Conservation (phyloP, 2,888 invertebrate genomes). For the Diplazon laetatorius region DNA sequence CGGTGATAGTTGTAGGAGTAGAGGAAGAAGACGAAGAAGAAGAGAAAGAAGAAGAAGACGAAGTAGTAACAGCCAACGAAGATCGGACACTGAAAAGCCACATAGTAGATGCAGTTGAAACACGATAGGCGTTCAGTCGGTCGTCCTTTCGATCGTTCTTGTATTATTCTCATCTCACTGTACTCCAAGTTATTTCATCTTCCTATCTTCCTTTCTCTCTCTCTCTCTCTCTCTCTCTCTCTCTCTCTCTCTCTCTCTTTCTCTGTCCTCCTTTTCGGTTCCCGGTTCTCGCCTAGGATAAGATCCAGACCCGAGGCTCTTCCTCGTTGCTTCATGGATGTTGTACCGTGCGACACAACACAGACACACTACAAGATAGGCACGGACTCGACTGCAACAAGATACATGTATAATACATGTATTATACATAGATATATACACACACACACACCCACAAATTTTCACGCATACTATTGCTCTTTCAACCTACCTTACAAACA, state of each 20-base stretch:
- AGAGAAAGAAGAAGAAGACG: not conserved
- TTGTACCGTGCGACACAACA: not conserved
- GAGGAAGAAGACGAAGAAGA: too few species aligned
- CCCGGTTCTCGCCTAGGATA: conserved; percentile 36
- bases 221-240: not conserved
- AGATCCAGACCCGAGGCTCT: conserved; percentile 4
- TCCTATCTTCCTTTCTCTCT: not conserved
- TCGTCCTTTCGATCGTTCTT: conserved; percentile 42
- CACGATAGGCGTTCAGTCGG: conserved; percentile 25
- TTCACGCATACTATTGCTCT: conserved; percentile 37
- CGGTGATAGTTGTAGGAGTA: not conserved
- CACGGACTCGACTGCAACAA: conserved; percentile 1
- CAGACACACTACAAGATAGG: not conserved
- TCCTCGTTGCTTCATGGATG: conserved; percentile 14
- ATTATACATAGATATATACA: conserved; percentile 13
- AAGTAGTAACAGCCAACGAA: not conserved
- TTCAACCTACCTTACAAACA: conserved; percentile 23
- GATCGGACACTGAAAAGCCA: conserved; percentile 2
- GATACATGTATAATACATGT: too few species aligned
- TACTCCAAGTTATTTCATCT: conserved; percentile 8
- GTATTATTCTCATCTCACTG: conserved; percentile 43
- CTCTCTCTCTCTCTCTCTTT: not conserved
- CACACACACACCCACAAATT: not conserved
- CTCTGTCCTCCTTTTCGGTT: too few species aligned
- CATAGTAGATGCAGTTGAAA: conserved; percentile 18